phyloP scores from a whole-genome alignment of 23 tunicate genomes.

The Botrylloides violaceus region DNA sequence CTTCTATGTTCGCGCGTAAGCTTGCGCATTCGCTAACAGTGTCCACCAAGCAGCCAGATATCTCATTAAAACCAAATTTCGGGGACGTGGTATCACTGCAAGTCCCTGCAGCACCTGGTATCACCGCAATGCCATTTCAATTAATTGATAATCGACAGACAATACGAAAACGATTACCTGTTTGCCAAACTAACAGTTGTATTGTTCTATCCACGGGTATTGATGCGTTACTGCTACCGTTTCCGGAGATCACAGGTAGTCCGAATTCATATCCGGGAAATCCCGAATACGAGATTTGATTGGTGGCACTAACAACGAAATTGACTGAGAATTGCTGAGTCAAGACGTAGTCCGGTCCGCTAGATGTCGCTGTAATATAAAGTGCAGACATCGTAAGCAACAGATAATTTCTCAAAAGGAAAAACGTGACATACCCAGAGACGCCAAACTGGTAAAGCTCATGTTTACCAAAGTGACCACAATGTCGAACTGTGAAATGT shows the following conservation, averaged over 20 bases:
- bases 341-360: slow-evolving; percentile 36
- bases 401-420: too few species aligned
- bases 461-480: slow-evolving; percentile 41
- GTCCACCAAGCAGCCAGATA: slow-evolving; percentile 46
- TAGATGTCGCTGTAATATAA: slow-evolving; percentile 4
- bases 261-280: slow-evolving; percentile 76
- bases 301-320: neutral
- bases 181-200: slow-evolving; percentile 37
- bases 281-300: slow-evolving; percentile 24
- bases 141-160: too few species aligned
- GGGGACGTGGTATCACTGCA: slow-evolving; percentile 24
- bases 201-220: slow-evolving; percentile 6
- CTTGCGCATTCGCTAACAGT: slow-evolving; percentile 33
- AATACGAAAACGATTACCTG: slow-evolving; percentile 34
- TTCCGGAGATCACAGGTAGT: slow-evolving; percentile 42
- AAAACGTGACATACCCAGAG: slow-evolving; percentile 29
- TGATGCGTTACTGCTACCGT: neutral
- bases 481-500: slow-evolving; percentile 23
- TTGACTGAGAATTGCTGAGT: slow-evolving; percentile 35
- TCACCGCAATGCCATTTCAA: too few species aligned
- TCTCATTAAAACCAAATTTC: slow-evolving; percentile 34
- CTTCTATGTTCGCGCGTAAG: slow-evolving; percentile 34
- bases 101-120: slow-evolving; percentile 32
- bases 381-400: neutral
- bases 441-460: slow-evolving; percentile 11